A percentile compares a stretch with the other conserved stretches of the same genome.
These are phyloP conservation scores for Entelurus aequoreus DNA, from an alignment of 2,113 vertebrate species.

Conservation along the genomic window DNA sequence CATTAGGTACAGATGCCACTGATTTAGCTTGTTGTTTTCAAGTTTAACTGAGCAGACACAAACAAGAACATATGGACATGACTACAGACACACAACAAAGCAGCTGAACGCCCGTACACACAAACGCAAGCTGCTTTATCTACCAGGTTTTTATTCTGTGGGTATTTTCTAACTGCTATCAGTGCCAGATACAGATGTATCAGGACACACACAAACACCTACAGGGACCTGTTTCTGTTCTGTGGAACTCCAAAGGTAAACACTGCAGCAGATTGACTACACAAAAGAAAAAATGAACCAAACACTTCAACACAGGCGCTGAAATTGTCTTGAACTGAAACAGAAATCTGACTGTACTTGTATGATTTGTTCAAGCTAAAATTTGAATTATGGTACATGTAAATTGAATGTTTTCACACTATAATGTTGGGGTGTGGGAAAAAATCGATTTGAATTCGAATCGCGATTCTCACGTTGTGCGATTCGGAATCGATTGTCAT, in stretches of 20 bases:
- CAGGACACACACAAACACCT: conserved; percentile 17
- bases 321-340: conserved; percentile 12
- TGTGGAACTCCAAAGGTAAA: conserved; percentile 17
- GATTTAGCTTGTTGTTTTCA: conserved; percentile 4
- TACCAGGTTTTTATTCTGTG: conserved; percentile 15
- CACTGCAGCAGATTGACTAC: conserved; percentile 13
- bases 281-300: conserved; percentile 18
- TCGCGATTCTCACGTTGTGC: too few relatives aligned
- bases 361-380: neutral
- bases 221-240: conserved; percentile 3
- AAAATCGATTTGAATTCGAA: too few relatives aligned
- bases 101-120: neutral
- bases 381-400: neutral
- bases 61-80: neutral
- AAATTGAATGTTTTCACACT: neutral
- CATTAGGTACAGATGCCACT: conserved; percentile 13
- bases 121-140: neutral
- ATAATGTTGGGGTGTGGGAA: too few relatives aligned
- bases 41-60: conserved; percentile 5
- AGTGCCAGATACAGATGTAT: conserved; percentile 26
- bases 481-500: too few relatives aligned
- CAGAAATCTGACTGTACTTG: neutral
- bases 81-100: conserved; percentile 9
- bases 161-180: conserved; percentile 23
- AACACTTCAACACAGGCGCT: conserved; percentile 6